These are phyloP conservation scores for Sylvia atricapilla DNA, from an alignment of 2,113 vertebrate species.

Conservation along the genomic window DNA sequence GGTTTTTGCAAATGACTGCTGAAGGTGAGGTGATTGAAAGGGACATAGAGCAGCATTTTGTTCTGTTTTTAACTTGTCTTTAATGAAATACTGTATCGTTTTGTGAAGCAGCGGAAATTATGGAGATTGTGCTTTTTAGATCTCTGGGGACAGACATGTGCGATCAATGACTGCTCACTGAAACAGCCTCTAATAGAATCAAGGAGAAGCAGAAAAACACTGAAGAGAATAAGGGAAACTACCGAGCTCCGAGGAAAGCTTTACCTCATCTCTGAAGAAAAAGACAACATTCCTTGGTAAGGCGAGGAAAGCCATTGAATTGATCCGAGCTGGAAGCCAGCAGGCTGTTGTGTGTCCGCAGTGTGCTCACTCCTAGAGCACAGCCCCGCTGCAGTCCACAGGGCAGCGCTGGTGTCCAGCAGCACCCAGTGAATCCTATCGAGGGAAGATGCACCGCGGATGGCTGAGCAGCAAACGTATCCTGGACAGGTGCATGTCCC, in stretches of 20 bases:
- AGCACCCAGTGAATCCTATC: background rate
- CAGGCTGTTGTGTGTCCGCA: background rate
- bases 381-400: accelerated
- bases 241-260: background rate
- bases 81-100: background rate
- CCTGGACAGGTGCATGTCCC: background rate
- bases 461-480: background rate
- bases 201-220: background rate
- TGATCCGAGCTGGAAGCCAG: background rate
- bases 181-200: constrained; percentile 16
- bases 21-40: background rate
- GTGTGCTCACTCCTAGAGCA: background rate
- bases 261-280: background rate
- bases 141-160: background rate
- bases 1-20: background rate
- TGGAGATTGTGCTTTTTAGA: background rate
- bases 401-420: background rate
- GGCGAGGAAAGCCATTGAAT: background rate
- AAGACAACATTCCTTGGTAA: background rate
- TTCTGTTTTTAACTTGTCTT: background rate
- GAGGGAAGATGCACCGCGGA: background rate
- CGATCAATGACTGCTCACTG: background rate
- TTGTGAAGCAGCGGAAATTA: background rate
- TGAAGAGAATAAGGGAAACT: background rate
- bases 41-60: constrained; percentile 8